Conservation (phyloP, 2,888 invertebrate genomes). For the Melinaea menophilus region DNA sequence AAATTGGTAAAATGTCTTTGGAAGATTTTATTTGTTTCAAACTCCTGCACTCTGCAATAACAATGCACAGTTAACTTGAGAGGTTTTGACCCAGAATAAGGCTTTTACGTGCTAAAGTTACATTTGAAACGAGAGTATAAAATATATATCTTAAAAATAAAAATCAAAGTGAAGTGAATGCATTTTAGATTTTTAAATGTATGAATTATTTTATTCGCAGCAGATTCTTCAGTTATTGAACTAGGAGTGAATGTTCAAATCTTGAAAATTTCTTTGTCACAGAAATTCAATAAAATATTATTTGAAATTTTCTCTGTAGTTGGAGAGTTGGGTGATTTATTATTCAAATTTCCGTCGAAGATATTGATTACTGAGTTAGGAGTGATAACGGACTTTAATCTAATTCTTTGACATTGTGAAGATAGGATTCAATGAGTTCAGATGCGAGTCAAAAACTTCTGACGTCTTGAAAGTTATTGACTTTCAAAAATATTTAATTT, state of each 20-base stretch:
- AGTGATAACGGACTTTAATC: not conserved
- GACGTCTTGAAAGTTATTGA: no score
- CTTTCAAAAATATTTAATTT: not conserved
- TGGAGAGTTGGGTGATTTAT: not conserved
- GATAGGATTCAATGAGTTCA: no score
- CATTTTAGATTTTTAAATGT: no score
- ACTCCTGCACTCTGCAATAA: slow-evolving; percentile 8
- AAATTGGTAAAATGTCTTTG: slow-evolving; percentile 1
- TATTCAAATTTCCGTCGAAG: not conserved
- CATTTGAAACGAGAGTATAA: no score
- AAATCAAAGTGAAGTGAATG: no score
- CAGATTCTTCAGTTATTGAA: no score
- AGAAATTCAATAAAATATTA: not conserved
- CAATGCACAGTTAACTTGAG: not conserved
- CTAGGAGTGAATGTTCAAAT: not conserved
- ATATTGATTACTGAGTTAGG: not conserved
- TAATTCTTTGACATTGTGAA: not conserved
- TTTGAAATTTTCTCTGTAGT: not conserved
- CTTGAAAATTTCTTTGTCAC: not conserved
- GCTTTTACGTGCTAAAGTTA: no score
- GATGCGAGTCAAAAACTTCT: no score
- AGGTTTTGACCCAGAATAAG: no score
- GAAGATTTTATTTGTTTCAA: slow-evolving; percentile 15
- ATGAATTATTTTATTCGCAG: no score
- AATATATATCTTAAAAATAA: no score